These are phyloP conservation scores for Megalurothrips usitatus DNA, from an alignment of 2,888 invertebrate genomes.

Conservation along the genomic window DNA sequence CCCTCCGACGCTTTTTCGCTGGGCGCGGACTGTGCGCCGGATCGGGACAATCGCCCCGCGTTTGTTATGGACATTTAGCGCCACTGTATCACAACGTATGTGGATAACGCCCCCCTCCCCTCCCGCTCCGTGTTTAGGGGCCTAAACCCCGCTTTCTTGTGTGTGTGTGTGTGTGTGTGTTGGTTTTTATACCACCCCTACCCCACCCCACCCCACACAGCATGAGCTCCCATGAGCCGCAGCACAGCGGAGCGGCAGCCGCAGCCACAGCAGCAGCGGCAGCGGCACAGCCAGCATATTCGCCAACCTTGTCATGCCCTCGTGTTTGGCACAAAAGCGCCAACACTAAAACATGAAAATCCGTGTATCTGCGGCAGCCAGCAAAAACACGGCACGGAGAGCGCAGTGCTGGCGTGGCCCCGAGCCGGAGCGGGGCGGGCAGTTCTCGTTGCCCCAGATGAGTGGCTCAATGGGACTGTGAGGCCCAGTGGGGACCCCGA, in stretches of 20 bases:
- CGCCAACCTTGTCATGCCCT: neutral
- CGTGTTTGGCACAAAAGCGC: constrained; percentile 7
- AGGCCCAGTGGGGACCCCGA: neutral
- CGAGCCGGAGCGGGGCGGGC: too few species aligned
- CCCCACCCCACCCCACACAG: too few species aligned
- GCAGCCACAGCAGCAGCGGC: too few species aligned
- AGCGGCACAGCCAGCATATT: too few species aligned
- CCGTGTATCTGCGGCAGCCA: neutral
- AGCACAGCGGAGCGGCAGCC: too few species aligned
- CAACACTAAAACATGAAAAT: constrained; percentile 24
- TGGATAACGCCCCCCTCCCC: neutral
- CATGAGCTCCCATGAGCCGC: too few species aligned
- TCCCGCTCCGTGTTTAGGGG: neutral
- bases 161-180: neutral
- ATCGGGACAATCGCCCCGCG: neutral
- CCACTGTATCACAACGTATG: neutral
- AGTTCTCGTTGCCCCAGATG: neutral
- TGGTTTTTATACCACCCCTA: neutral
- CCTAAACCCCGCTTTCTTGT: neutral
- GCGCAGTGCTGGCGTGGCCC: too few species aligned
- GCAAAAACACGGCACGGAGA: neutral
- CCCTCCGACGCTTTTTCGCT: too few species aligned
- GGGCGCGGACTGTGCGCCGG: too few species aligned
- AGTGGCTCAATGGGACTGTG: neutral
- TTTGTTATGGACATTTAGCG: neutral